Conservation (phyloP, 1,140 invertebrate species). For the Drosophila biarmipes region DNA sequence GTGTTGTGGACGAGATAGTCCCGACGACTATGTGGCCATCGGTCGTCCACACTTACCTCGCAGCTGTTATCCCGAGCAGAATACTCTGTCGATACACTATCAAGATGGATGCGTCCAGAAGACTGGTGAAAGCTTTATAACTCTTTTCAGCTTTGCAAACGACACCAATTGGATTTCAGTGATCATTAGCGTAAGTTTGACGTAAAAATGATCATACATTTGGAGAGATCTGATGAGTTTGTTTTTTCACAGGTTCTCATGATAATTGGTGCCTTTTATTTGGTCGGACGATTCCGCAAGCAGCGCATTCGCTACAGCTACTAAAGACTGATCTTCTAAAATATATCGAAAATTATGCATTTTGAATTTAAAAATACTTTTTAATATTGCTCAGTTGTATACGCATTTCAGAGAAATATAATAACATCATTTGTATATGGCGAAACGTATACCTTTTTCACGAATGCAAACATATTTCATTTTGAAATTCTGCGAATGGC, state of each 20-base stretch:
- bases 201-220: background rate
- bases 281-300: slow-evolving; percentile 70
- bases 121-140: slow-evolving; percentile 42
- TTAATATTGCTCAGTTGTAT: background rate
- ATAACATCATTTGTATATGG: no score
- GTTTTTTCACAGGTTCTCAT: slow-evolving; percentile 52
- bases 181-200: slow-evolving; percentile 43
- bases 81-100: slow-evolving; percentile 20
- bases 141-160: slow-evolving; percentile 49
- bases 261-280: slow-evolving; percentile 63
- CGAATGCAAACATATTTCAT: no score
- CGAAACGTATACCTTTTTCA: no score
- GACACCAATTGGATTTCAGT: slow-evolving; percentile 60
- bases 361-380: background rate
- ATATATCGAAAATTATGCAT: background rate
- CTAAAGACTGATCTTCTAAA: slow-evolving; percentile 8
- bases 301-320: slow-evolving; percentile 62
- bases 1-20: slow-evolving; percentile 65
- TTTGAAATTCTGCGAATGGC: no score
- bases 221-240: background rate
- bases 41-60: slow-evolving; percentile 29
- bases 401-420: no score
- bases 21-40: slow-evolving; percentile 65
- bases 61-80: slow-evolving; percentile 51
- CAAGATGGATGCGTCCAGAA: slow-evolving; percentile 57